Percentiles rank a stretch among this genome's conserved stretches.
Evolutionary conservation across 2,888 invertebrate species (phyloP).

Genomic region (Carcina quercana): DNA sequence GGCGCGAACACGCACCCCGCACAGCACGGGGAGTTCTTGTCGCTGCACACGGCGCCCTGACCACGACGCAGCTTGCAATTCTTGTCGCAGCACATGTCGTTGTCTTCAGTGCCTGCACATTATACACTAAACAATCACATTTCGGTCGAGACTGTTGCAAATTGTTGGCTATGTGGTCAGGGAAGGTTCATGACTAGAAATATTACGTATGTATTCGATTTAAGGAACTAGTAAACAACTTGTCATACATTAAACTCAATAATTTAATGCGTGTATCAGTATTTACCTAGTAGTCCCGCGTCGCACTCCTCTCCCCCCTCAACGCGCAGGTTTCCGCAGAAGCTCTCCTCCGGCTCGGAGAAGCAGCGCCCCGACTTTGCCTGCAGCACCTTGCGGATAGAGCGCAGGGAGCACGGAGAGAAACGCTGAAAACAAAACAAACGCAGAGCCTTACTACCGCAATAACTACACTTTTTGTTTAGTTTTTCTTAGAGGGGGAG

Average conservation of each 20-base stretch:
- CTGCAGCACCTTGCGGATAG: conserved; percentile 93
- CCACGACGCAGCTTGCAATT: conserved; percentile 89
- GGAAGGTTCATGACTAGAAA: no score
- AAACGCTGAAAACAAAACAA: no score
- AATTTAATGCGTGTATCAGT: not conserved
- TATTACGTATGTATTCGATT: not conserved
- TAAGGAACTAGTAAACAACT: not conserved
- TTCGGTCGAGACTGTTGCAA: no score
- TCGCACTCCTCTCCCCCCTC: conserved; percentile 98
- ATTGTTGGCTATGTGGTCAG: no score
- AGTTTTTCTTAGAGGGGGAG: no score
- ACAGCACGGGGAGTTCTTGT: conserved; percentile 97
- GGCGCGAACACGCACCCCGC: conserved; percentile 92
- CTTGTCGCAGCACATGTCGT: conserved; percentile 94
- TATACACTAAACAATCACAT: not conserved
- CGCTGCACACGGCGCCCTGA: conserved; percentile 94
- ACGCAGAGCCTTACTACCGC: no score
- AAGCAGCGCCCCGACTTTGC: conserved; percentile 94
- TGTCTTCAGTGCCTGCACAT: conserved; percentile 83
- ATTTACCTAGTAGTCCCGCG: conserved; percentile 87
- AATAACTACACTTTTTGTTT: no score
- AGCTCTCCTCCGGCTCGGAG: conserved; percentile 95
- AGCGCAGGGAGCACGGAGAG: conserved; percentile 94
- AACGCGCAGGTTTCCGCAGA: conserved; percentile 96
- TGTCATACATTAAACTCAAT: no score